Conservation (phyloP, 2,888 invertebrate species). For the Micropterix aruncella region DNA sequence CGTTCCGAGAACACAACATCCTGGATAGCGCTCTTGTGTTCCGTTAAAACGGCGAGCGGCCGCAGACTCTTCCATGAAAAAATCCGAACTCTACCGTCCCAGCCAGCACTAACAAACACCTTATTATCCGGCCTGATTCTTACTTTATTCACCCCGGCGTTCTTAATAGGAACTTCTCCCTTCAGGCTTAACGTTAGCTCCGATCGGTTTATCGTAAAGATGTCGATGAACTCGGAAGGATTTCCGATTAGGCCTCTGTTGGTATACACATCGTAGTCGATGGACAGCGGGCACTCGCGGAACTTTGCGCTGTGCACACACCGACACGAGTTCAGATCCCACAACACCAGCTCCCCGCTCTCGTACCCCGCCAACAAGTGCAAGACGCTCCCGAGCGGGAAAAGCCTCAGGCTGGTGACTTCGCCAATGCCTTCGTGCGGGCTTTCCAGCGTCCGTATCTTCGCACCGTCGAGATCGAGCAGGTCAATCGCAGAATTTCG, state of each 20-base stretch:
- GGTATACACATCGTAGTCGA: conserved; percentile 53
- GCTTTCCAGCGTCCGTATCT: conserved; percentile 24
- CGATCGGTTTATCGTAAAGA: conserved; percentile 41
- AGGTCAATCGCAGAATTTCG: conserved; percentile 38
- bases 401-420: conserved; percentile 46
- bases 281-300: conserved; percentile 51
- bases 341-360: conserved; percentile 54
- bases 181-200: conserved; percentile 40
- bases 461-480: conserved; percentile 34
- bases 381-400: conserved; percentile 33
- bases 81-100: conserved; percentile 62
- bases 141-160: conserved; percentile 57
- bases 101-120: conserved; percentile 59
- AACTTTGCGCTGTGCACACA: conserved; percentile 40
- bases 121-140: conserved; percentile 54
- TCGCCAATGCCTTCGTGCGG: conserved; percentile 37
- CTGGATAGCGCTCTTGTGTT: conserved; percentile 56
- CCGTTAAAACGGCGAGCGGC: conserved; percentile 56
- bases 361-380: conserved; percentile 60
- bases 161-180: conserved; percentile 51
- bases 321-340: conserved; percentile 51
- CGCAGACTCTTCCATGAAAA: conserved; percentile 67
- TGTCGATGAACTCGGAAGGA: conserved; percentile 45
- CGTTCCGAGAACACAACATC: conserved; percentile 56
- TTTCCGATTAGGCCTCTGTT: conserved; percentile 55